Percentiles rank a stretch among this genome's conserved stretches.
phyloP scores from a whole-genome alignment of 2,797 vertebrate genomes.

The Picus viridis region DNA sequence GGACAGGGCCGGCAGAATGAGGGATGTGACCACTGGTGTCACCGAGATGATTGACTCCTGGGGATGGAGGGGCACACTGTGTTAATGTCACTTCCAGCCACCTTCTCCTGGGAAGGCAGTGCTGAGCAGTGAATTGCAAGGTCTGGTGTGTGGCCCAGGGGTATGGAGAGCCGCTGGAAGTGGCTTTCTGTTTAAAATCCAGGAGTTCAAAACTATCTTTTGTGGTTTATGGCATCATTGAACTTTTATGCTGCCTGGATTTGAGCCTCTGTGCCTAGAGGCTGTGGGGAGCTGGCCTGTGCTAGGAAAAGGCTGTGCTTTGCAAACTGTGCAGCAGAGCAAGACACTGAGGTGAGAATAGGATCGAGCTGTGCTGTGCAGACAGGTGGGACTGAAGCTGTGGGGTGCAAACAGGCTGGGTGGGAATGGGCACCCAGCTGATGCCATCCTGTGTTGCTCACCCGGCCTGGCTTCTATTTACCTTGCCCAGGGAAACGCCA shows the following conservation, averaged over 20 bases:
- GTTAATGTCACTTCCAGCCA: neutral
- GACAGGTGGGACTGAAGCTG: neutral
- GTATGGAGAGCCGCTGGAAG: neutral
- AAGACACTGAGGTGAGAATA: neutral
- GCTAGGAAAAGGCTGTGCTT: neutral
- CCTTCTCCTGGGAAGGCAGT: neutral
- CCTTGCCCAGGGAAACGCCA: neutral
- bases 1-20: neutral
- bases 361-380: neutral
- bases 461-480: neutral
- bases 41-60: fast-evolving
- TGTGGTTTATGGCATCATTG: neutral
- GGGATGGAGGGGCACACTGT: neutral
- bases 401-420: fast-evolving
- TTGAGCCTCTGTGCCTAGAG: neutral
- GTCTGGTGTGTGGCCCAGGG: neutral
- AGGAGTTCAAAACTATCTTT: neutral
- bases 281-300: neutral
- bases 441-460: neutral
- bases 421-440: neutral
- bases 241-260: neutral
- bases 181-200: neutral
- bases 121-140: neutral
- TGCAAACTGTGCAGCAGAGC: neutral
- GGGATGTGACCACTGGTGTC: neutral